Percentiles rank a stretch among this genome's conserved stretches.
These are phyloP conservation scores for Falcaria lacertinaria DNA, from an alignment of 2,888 invertebrate species.

Conservation along the genomic window DNA sequence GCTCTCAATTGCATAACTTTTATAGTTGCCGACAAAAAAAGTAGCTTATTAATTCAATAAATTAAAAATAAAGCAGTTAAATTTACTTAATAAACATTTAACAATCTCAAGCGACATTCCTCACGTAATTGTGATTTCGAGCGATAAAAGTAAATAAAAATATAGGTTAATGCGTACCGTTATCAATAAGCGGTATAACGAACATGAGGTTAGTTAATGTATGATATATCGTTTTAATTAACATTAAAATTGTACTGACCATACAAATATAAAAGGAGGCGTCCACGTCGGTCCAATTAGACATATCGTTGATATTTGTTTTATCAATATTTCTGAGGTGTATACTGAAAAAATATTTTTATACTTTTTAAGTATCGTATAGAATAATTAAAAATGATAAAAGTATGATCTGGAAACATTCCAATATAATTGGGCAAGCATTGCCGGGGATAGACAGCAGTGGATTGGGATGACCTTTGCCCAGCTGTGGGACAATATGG, in stretches of 20 bases:
- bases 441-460: too few relatives aligned
- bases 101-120: neutral
- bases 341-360: too few relatives aligned
- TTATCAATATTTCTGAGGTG: too few relatives aligned
- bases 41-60: neutral
- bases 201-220: constrained; percentile 16
- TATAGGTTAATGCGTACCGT: constrained; percentile 5
- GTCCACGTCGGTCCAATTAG: too few relatives aligned
- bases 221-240: constrained; percentile 20
- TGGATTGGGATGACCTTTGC: too few relatives aligned
- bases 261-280: neutral
- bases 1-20: neutral
- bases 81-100: neutral
- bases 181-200: constrained; percentile 5
- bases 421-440: too few relatives aligned
- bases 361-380: too few relatives aligned
- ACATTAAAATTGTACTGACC: constrained; percentile 5
- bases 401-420: too few relatives aligned
- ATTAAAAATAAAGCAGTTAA: neutral
- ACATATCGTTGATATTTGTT: too few relatives aligned
- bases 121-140: constrained; percentile 1
- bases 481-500: too few relatives aligned
- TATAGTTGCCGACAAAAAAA: neutral
- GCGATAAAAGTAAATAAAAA: constrained; percentile 2
- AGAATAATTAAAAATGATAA: too few relatives aligned